Percentiles rank a stretch among this genome's conserved stretches.
Evolutionary conservation across 2,888 invertebrate genomes (phyloP).

Genomic region (Polydrusus pterygomalis): DNA sequence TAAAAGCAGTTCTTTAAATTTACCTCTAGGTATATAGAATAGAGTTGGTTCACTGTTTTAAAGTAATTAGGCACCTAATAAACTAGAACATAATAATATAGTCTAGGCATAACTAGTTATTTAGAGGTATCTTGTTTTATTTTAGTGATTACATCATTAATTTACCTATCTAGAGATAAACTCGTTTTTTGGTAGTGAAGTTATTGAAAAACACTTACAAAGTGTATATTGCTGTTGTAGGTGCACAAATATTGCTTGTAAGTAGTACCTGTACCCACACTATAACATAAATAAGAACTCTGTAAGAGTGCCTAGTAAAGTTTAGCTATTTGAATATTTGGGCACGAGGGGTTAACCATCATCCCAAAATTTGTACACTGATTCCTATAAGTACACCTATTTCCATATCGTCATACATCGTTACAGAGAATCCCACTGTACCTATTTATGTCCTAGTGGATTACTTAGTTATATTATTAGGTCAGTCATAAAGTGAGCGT

Average conservation of each 20-base stretch:
- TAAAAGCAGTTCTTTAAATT: conserved; percentile 60
- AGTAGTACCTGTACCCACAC: too few species aligned
- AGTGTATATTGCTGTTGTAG: background rate
- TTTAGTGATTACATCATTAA: conserved; percentile 11
- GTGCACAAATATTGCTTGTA: too few species aligned
- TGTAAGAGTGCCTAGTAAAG: too few species aligned
- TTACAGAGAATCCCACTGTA: too few species aligned
- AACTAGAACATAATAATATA: background rate
- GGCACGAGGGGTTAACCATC: background rate
- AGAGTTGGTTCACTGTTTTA: background rate
- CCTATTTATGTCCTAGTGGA: too few species aligned
- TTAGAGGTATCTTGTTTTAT: background rate
- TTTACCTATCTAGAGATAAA: conserved; percentile 1
- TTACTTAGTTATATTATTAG: too few species aligned
- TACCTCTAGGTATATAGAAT: conserved; percentile 12
- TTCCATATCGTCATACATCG: too few species aligned
- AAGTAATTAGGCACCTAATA: background rate
- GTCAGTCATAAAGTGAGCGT: too few species aligned
- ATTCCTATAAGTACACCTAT: too few species aligned
- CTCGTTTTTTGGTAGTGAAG: background rate
- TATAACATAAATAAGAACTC: too few species aligned
- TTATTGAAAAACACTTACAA: background rate
- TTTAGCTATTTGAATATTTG: background rate
- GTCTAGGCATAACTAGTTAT: background rate
- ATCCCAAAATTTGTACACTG: background rate